A percentile compares a stretch with the other conserved stretches of the same genome.
These are phyloP conservation scores for Zalophus californianus DNA, from an alignment of 2,797 vertebrate species.

Conservation along the genomic window DNA sequence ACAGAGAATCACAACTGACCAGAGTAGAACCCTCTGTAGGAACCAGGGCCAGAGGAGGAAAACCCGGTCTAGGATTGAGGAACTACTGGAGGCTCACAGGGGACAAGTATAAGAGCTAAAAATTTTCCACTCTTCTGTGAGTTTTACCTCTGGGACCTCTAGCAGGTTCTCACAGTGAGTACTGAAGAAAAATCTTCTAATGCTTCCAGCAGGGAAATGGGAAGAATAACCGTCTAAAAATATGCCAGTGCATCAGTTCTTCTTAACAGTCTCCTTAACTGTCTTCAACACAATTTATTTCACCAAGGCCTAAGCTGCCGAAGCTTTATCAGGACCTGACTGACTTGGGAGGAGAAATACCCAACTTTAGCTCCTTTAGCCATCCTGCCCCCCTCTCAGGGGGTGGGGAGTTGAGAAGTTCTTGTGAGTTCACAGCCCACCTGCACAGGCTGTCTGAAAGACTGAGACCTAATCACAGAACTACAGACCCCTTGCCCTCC, in stretches of 20 bases:
- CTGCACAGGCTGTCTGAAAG: background rate
- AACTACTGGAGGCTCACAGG: background rate
- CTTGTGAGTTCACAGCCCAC: background rate
- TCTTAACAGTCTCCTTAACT: background rate
- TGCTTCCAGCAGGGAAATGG: background rate
- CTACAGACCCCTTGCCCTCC: too few relatives aligned
- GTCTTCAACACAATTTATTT: background rate
- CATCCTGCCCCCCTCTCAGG: background rate
- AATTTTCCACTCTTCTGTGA: background rate
- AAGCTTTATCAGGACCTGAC: background rate
- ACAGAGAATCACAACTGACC: background rate
- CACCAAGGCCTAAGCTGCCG: background rate
- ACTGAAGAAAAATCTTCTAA: background rate
- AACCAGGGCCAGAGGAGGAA: background rate
- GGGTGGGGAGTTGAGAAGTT: too few relatives aligned
- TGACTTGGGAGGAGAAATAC: background rate
- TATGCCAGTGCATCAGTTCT: background rate
- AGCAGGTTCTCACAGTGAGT: background rate
- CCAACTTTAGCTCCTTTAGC: background rate
- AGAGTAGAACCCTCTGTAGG: background rate
- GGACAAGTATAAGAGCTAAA: background rate
- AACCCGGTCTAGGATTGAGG: background rate
- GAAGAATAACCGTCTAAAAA: background rate
- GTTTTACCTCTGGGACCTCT: background rate
- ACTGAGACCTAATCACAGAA: background rate